Percentiles rank a stretch among this genome's conserved stretches.
phyloP scores from a whole-genome alignment of 2,888 invertebrate genomes.

The Acanthoscelides obtectus region DNA sequence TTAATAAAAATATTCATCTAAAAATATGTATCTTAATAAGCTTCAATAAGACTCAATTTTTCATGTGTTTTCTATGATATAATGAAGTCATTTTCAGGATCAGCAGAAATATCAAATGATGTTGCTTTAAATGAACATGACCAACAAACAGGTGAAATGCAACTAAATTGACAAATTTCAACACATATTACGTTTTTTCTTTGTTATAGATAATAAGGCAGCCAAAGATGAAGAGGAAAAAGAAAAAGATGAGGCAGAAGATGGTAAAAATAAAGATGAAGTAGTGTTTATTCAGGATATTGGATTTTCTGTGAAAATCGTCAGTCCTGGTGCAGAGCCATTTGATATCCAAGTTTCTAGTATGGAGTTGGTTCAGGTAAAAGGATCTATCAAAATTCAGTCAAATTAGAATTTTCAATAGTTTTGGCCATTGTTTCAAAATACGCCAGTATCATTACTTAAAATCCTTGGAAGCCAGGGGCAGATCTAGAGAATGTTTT shows the following conservation, averaged over 20 bases:
- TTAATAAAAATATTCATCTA: too few species aligned
- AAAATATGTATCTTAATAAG: too few species aligned
- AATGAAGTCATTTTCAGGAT: not conserved
- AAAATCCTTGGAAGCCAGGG: too few species aligned
- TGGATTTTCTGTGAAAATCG: conserved; percentile 91
- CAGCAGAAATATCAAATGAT: conserved; percentile 13
- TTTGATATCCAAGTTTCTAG: conserved; percentile 95
- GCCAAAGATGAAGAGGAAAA: conserved; percentile 41
- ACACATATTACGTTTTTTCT: not conserved
- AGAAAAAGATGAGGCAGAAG: conserved; percentile 43
- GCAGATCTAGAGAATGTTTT: too few species aligned
- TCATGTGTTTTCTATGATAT: not conserved
- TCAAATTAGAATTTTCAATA: too few species aligned
- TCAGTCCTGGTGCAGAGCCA: conserved; percentile 85
- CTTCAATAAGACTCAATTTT: too few species aligned
- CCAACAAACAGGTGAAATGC: conserved; percentile 6
- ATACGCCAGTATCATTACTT: too few species aligned
- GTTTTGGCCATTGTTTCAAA: too few species aligned
- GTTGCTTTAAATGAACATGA: conserved; percentile 6
- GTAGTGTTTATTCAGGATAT: conserved; percentile 86
- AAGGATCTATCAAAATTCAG: too few species aligned
- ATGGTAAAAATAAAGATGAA: conserved; percentile 65
- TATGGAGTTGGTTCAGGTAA: conserved; percentile 84
- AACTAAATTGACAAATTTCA: not conserved
- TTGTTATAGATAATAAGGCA: conserved; percentile 29